phyloP scores from a whole-genome alignment of 1,140 invertebrate species.

The Pseudomyrmex gracilis region DNA sequence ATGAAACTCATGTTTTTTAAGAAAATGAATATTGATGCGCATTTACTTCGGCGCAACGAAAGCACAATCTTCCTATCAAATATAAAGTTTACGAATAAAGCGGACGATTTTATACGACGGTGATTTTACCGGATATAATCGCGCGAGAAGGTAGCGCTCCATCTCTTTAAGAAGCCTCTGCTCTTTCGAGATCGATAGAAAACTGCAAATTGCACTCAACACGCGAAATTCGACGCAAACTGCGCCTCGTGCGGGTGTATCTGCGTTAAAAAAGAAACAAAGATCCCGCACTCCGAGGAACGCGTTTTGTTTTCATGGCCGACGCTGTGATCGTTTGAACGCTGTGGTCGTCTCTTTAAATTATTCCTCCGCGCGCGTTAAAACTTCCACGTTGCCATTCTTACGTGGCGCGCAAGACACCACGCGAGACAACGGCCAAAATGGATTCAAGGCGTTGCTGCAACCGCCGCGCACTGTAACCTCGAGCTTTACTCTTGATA shows the following conservation, averaged over 20 bases:
- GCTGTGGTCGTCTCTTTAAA: neutral
- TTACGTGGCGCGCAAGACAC: constrained; percentile 3
- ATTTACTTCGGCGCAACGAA: neutral
- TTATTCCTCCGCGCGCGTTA: constrained; percentile 7
- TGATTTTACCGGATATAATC: constrained; percentile 38
- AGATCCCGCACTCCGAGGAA: too few relatives aligned
- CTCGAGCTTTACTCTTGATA: constrained; percentile 79
- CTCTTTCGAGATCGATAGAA: constrained; percentile 73
- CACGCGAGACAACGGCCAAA: constrained; percentile 20
- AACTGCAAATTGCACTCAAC: constrained; percentile 75
- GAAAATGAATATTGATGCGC: neutral
- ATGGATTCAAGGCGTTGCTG: constrained; percentile 23
- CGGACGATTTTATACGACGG: constrained; percentile 5
- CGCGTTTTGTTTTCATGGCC: too few relatives aligned
- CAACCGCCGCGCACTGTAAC: constrained; percentile 68
- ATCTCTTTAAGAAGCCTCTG: constrained; percentile 80
- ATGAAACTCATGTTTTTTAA: neutral
- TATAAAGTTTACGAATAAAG: neutral
- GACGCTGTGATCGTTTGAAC: neutral
- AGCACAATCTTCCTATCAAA: too few relatives aligned
- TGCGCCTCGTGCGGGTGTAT: too few relatives aligned
- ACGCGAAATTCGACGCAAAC: constrained; percentile 30
- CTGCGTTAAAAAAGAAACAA: too few relatives aligned
- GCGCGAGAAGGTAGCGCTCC: constrained; percentile 72
- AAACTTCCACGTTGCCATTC: neutral